These are phyloP conservation scores for Lycocerus yunnanus DNA, from an alignment of 2,888 invertebrate genomes.

Conservation along the genomic window DNA sequence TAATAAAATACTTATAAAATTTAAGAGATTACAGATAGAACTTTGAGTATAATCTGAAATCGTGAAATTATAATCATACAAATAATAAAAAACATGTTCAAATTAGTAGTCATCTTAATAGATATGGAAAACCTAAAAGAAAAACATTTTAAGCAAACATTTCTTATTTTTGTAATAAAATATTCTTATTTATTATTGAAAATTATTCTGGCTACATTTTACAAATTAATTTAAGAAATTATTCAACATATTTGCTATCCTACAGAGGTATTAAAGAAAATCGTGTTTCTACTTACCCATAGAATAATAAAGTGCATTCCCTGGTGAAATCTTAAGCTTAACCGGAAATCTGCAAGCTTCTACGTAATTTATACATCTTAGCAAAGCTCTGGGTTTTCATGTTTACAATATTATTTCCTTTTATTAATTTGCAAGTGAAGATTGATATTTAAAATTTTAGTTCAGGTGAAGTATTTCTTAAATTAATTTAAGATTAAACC, in stretches of 20 bases:
- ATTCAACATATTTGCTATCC: background rate
- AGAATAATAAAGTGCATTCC: constrained; percentile 27
- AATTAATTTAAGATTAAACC: constrained; percentile 6
- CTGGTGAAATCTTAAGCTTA: constrained; percentile 24
- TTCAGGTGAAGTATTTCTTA: constrained; percentile 15
- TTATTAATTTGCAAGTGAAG: constrained; percentile 23
- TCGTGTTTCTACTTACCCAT: constrained; percentile 17
- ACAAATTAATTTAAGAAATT: background rate
- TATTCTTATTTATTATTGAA: background rate
- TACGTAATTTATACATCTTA: constrained; percentile 24
- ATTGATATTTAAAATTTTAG: constrained; percentile 25
- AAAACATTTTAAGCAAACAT: background rate
- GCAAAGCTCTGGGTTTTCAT: constrained; percentile 22
- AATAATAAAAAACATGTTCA: background rate
- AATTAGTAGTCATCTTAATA: background rate
- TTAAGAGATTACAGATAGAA: background rate
- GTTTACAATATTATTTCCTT: constrained; percentile 24
- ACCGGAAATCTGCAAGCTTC: constrained; percentile 22
- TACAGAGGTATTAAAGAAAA: constrained; percentile 18
- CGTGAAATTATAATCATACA: background rate
- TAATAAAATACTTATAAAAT: background rate
- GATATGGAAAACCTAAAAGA: too few relatives aligned
- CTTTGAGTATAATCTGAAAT: background rate
- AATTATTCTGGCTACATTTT: background rate
- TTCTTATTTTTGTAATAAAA: background rate